Evolutionary conservation across 2,888 invertebrate genomes (phyloP).

Genomic region (Polyommatus iphigenia): DNA sequence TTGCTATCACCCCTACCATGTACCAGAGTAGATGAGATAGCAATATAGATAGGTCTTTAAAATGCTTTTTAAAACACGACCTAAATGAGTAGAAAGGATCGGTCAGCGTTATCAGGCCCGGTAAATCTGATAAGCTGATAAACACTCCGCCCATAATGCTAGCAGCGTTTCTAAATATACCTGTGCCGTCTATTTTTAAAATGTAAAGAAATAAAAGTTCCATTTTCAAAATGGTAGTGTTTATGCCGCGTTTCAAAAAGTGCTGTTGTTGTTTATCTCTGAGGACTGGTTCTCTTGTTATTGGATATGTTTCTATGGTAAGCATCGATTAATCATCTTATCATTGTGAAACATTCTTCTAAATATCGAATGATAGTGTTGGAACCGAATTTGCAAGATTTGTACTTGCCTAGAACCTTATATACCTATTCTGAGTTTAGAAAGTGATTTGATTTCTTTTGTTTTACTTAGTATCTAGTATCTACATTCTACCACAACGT

Average conservation of each 20-base stretch:
- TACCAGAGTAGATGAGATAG: not conserved
- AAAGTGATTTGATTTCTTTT: too few relatives aligned
- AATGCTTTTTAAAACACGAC: not conserved
- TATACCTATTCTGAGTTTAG: too few relatives aligned
- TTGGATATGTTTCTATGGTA: constrained; percentile 68
- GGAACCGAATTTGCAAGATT: not conserved
- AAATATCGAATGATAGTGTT: not conserved
- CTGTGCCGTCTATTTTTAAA: not conserved
- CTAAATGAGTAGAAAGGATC: constrained; percentile 19
- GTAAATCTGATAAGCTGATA: constrained; percentile 49
- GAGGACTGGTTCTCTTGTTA: constrained; percentile 58
- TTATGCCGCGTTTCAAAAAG: constrained; percentile 54
- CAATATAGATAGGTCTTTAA: not conserved
- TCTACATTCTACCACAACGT: too few relatives aligned
- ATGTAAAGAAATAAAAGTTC: not conserved
- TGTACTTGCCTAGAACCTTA: too few relatives aligned
- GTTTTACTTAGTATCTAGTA: too few relatives aligned
- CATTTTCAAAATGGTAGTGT: constrained; percentile 42
- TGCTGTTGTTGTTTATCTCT: constrained; percentile 66
- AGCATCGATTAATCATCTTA: constrained; percentile 46
- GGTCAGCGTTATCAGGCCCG: constrained; percentile 32
- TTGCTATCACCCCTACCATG: not conserved
- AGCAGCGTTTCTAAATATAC: not conserved
- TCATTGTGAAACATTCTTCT: not conserved
- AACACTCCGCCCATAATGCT: constrained; percentile 28